Evolutionary conservation across 2,888 invertebrate species (phyloP), one percentile per base, ranked within the genome.

Genomic region (Rugalucina vietnamica): DNA sequence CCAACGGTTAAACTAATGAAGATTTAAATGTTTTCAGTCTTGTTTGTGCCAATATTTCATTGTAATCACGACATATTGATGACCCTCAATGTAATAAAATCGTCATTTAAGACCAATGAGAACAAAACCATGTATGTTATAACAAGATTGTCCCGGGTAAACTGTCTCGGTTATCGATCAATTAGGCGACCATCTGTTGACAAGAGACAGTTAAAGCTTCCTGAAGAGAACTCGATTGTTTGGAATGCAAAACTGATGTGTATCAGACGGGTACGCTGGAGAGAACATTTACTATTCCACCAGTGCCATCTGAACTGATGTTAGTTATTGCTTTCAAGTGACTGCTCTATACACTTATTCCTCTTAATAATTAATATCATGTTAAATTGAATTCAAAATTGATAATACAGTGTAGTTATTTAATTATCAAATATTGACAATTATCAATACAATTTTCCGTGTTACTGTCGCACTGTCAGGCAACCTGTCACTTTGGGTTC

Each of bases 41-140:
- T 65, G 65, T 65, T 65, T 34, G 65, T 65, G 65, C 65, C 65
- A 65, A 65, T 65, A 65, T 65, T 65, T 65, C 65, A 65, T 65
- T 65, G 65, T 65, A 34, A 65, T 34, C 65, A 8, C 4, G 65
- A 65, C 65, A 65, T 34, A 18, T 65, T 65, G 24, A 65, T 34
- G 65, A 65, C 65, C 65, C 34, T 65, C 65, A 65, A 65, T 65
- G 65, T 65, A 65, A 65, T 65, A 65, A 65, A 65, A 65, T 65
- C 34, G 65, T 65, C 65, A 65, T 65, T 65, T 65, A 65, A 12
- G 34, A 18, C 18, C 65, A 10, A 1, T 12, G 34, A 18, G 65
- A 65, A 65, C 65, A 65, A 65, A 65, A 34, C 65, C 32, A 18
- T 32, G 27, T 65, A 34, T 65, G 34, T 65, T 65, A 34, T 5